A percentile compares a stretch with the other conserved stretches of the same genome.
Conservation (phyloP, 1,140 invertebrate species). For the Anadara kagoshimensis region DNA sequence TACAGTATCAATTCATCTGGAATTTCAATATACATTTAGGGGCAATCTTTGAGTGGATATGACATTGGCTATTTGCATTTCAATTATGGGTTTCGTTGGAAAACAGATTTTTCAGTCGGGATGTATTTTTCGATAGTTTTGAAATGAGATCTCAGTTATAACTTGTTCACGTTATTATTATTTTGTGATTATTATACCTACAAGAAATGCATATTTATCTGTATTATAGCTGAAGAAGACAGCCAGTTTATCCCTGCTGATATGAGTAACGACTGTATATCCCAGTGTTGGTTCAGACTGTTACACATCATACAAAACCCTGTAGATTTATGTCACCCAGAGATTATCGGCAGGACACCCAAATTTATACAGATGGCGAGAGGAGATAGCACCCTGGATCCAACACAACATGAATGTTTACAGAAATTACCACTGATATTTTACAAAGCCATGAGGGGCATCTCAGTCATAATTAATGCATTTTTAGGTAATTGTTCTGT, state of each 20-base stretch:
- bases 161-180: neutral
- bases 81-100: too few species aligned
- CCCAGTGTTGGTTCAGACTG: conserved; percentile 96
- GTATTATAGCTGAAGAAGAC: conserved; percentile 79
- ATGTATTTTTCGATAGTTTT: too few species aligned
- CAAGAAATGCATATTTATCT: neutral
- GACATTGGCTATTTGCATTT: too few species aligned
- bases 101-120: too few species aligned
- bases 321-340: conserved; percentile 90
- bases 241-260: conserved; percentile 84
- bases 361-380: conserved; percentile 81
- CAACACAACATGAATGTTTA: conserved; percentile 94
- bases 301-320: conserved; percentile 95
- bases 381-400: conserved; percentile 80
- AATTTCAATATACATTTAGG: too few species aligned
- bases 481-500: conserved; percentile 85
- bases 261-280: conserved; percentile 91
- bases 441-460: conserved; percentile 93
- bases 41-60: too few species aligned
- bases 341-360: conserved; percentile 89
- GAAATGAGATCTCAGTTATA: too few species aligned
- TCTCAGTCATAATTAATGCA: conserved; percentile 94
- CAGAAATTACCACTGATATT: conserved; percentile 90
- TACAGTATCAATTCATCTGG: too few species aligned
- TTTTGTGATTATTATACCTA: too few species aligned